Conservation (phyloP, 1,140 invertebrate species). For the Seison nebaliae region DNA sequence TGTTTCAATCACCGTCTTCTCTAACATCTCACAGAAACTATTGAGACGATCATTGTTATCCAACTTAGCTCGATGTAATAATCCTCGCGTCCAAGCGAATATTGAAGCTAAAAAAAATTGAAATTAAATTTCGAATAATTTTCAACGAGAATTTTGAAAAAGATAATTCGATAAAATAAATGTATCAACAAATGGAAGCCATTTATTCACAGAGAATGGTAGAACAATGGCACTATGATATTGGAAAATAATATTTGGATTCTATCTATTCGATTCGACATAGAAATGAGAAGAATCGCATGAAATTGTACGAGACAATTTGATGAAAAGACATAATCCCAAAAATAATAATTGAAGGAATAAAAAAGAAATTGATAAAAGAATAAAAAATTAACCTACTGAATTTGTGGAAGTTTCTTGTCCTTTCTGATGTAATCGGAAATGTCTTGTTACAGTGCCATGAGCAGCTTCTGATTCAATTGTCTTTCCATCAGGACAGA, state of each 20-base stretch:
- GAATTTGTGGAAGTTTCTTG: slow-evolving; percentile 92
- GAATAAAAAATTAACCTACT: slow-evolving; percentile 47
- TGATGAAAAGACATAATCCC: too few relatives aligned
- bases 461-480: slow-evolving; percentile 30
- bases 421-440: slow-evolving; percentile 22
- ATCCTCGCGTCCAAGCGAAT: slow-evolving; percentile 78
- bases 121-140: too few relatives aligned
- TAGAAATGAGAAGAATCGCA: too few relatives aligned
- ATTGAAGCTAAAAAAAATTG: slow-evolving; percentile 79
- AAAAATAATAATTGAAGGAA: slow-evolving; percentile 3
- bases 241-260: too few relatives aligned
- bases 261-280: too few relatives aligned
- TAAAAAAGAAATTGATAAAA: neutral
- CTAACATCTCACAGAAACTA: slow-evolving; percentile 51
- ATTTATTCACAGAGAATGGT: too few relatives aligned
- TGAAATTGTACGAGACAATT: too few relatives aligned
- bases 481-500: slow-evolving; percentile 30
- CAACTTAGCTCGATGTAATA: slow-evolving; percentile 65
- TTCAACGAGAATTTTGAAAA: slow-evolving; percentile 5
- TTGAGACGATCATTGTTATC: slow-evolving; percentile 51
- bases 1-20: slow-evolving; percentile 66
- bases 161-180: too few relatives aligned
- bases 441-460: slow-evolving; percentile 29
- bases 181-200: too few relatives aligned
- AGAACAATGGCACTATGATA: too few relatives aligned